Percentiles rank a stretch among this genome's conserved stretches.
These are phyloP conservation scores for Crossaster papposus DNA, from an alignment of 53 echinoderm and acorn worm species.

Conservation along the genomic window DNA sequence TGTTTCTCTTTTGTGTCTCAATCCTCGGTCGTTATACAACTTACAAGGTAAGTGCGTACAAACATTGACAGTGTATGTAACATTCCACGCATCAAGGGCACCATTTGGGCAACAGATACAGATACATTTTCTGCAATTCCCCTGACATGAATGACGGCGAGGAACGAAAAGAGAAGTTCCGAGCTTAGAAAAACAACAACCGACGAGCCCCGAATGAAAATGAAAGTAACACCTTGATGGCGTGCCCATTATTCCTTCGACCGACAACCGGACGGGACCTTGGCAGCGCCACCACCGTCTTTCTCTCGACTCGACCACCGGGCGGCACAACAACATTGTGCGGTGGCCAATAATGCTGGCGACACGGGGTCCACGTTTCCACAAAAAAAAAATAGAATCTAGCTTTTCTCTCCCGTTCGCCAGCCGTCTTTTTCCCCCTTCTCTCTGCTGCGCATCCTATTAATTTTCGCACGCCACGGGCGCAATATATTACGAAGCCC, in stretches of 20 bases:
- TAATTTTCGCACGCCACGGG: slow-evolving; percentile 68
- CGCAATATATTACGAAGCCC: slow-evolving; percentile 58
- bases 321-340: slow-evolving; percentile 20
- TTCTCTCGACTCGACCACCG: neutral
- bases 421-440: neutral
- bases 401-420: neutral
- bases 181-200: neutral
- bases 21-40: too few species aligned
- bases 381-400: slow-evolving; percentile 44
- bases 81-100: too few species aligned
- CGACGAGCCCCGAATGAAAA: neutral
- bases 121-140: neutral
- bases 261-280: slow-evolving; percentile 6
- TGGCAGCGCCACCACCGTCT: slow-evolving; percentile 1
- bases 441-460: slow-evolving; percentile 55
- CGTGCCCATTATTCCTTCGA: neutral
- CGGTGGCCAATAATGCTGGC: slow-evolving; percentile 38
- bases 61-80: too few species aligned
- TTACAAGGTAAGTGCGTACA: too few species aligned
- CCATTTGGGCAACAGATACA: too few species aligned
- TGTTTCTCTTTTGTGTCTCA: too few species aligned
- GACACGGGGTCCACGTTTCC: slow-evolving; percentile 49
- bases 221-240: slow-evolving; percentile 27
- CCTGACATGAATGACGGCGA: neutral
- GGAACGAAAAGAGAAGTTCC: neutral